Evolutionary conservation across 2,113 vertebrate genomes (phyloP).

Genomic region (Phyllostomus discolor): DNA sequence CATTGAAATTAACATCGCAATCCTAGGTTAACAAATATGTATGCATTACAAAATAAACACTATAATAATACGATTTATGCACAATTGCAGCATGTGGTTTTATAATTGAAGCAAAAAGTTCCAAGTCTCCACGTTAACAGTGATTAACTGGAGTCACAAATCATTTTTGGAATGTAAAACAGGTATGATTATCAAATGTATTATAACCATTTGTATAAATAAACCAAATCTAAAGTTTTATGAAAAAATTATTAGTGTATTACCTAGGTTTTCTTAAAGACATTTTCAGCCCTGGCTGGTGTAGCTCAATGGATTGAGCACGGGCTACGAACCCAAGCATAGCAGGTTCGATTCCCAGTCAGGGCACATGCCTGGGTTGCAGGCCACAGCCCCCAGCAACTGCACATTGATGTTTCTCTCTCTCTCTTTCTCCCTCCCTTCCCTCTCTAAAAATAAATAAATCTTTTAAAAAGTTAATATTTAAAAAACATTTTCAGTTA

Average conservation of each 20-base stretch:
- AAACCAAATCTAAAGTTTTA: conserved; percentile 22
- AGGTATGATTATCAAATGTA: neutral
- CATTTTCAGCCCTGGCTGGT: no score
- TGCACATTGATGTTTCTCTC: no score
- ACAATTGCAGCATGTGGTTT: neutral
- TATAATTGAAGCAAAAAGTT: neutral
- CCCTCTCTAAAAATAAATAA: no score
- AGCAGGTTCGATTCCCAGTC: no score
- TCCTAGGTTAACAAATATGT: conserved; percentile 58
- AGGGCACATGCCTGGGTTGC: no score
- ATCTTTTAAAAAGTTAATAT: no score
- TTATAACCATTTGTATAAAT: neutral
- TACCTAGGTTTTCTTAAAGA: neutral
- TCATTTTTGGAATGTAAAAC: neutral
- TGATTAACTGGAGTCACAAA: neutral
- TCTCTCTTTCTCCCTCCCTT: no score
- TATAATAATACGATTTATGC: neutral
- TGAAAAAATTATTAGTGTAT: neutral
- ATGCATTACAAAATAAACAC: conserved; percentile 11
- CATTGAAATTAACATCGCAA: conserved; percentile 59
- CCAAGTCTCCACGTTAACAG: conserved; percentile 14
- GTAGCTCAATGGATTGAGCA: no score
- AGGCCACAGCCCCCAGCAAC: no score
- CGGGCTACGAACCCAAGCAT: no score
- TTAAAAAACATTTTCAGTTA: neutral